phyloP scores from a whole-genome alignment of 2,888 invertebrate genomes.

The Drosophila birchii region DNA sequence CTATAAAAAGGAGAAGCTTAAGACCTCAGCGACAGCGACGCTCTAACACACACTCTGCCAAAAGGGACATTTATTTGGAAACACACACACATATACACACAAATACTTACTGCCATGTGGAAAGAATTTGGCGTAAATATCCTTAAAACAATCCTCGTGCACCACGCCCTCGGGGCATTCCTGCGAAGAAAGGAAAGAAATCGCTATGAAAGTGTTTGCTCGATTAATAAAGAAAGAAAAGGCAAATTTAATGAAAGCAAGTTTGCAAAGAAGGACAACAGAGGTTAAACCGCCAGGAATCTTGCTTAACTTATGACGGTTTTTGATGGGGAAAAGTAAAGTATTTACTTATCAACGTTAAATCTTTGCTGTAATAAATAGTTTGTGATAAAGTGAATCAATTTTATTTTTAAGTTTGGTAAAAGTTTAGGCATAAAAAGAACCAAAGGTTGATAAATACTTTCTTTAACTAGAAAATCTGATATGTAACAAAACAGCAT shows the following conservation, averaged over 20 bases:
- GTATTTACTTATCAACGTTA: background rate
- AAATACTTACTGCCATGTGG: constrained; percentile 97
- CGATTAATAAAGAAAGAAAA: constrained; percentile 28
- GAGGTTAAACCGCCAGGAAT: constrained; percentile 17
- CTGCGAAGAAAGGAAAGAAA: constrained; percentile 86
- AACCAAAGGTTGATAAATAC: background rate
- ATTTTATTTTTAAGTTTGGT: background rate
- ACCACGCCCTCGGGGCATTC: constrained; percentile 98
- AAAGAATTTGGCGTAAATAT: constrained; percentile 99
- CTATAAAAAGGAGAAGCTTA: constrained; percentile 59
- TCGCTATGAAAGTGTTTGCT: constrained; percentile 58
- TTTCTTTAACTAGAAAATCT: too few species aligned
- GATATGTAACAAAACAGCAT: too few species aligned
- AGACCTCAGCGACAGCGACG: constrained; percentile 49
- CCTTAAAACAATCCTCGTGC: constrained; percentile 98
- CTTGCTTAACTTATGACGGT: constrained; percentile 1
- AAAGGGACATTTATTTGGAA: constrained; percentile 29
- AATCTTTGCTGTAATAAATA: background rate
- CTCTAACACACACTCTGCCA: constrained; percentile 13
- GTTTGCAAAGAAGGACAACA: constrained; percentile 8
- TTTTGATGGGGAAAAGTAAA: background rate
- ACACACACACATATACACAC: constrained; percentile 17
- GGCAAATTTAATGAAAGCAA: constrained; percentile 28
- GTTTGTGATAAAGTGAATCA: background rate
- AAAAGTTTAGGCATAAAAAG: background rate